Evolutionary conservation across 2,888 invertebrate genomes (phyloP).

Genomic region (Drosophila koepferae): DNA sequence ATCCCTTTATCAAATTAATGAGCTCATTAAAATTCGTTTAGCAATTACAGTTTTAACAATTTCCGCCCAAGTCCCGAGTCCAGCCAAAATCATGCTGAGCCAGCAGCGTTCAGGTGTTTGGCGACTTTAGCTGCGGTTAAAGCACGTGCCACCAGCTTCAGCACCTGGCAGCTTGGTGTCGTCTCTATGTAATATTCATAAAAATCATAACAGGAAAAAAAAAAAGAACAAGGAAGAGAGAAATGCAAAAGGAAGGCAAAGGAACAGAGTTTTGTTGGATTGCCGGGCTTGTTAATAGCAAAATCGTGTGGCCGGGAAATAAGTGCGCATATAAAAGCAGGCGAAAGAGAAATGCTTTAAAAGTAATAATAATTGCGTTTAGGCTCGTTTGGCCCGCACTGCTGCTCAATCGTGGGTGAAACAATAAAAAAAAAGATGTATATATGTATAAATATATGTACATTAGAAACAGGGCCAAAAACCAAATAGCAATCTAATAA

Average conservation of each 20-base stretch:
- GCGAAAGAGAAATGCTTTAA: constrained; percentile 69
- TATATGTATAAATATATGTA: neutral
- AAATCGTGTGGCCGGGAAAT: constrained; percentile 74
- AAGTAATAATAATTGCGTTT: constrained; percentile 80
- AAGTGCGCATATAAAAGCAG: constrained; percentile 68
- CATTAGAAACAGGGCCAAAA: constrained; percentile 36
- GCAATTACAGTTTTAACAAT: constrained; percentile 83
- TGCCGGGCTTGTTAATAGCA: constrained; percentile 64
- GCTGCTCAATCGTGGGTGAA: constrained; percentile 83
- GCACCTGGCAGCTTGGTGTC: constrained; percentile 23
- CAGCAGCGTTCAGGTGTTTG: constrained; percentile 64
- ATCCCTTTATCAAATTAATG: constrained; percentile 83
- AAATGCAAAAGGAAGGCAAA: constrained; percentile 46
- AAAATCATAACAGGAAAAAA: constrained; percentile 60
- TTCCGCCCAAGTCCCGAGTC: constrained; percentile 53
- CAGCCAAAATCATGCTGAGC: constrained; percentile 64
- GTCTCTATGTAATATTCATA: constrained; percentile 57
- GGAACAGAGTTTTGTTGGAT: constrained; percentile 5
- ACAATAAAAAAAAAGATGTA: constrained; percentile 83
- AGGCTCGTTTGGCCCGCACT: constrained; percentile 61
- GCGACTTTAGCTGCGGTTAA: constrained; percentile 22
- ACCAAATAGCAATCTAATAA: constrained; percentile 83
- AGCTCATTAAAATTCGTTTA: constrained; percentile 83
- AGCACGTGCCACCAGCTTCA: constrained; percentile 21
- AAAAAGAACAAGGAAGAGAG: constrained; percentile 1